Evolutionary conservation across 2,113 vertebrate genomes (phyloP).

Genomic region (Sturnira hondurensis): DNA sequence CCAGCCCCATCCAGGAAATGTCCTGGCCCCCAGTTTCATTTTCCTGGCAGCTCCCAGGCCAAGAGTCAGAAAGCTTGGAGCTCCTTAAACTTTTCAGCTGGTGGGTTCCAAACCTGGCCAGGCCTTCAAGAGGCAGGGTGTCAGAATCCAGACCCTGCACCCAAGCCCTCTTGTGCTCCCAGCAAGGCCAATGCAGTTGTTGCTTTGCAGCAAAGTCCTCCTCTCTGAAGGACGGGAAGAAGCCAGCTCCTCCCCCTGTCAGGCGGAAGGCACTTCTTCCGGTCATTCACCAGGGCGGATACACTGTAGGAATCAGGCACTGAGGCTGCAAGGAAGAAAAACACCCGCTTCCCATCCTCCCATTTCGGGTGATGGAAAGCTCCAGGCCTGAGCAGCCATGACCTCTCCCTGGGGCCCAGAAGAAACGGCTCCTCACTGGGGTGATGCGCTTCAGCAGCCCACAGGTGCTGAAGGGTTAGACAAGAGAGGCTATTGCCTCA

Average conservation of each 20-base stretch:
- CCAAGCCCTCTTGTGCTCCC: not conserved
- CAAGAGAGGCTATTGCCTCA: not conserved
- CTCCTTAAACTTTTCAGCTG: not conserved
- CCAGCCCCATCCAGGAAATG: not conserved
- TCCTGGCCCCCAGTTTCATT: not conserved
- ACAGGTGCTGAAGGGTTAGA: not conserved
- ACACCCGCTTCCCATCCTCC: conserved; percentile 63
- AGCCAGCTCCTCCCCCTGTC: not conserved
- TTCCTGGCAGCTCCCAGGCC: not conserved
- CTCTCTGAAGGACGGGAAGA: conserved; percentile 21
- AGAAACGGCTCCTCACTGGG: not conserved
- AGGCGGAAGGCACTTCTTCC: conserved; percentile 65
- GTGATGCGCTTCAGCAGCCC: not conserved
- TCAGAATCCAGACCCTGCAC: not conserved
- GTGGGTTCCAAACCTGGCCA: not conserved
- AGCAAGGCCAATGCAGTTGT: not conserved
- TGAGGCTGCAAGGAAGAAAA: conserved; percentile 54
- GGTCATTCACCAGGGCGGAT: conserved; percentile 69
- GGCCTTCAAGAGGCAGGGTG: not conserved
- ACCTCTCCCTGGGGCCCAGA: not conserved
- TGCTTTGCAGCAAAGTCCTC: not conserved
- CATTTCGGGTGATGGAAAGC: not conserved
- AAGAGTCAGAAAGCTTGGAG: not conserved
- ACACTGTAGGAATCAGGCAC: conserved; percentile 50
- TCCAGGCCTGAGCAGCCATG: not conserved